Evolutionary conservation across 2,113 vertebrate genomes (phyloP).

Genomic region (Turdus rufiventris): DNA sequence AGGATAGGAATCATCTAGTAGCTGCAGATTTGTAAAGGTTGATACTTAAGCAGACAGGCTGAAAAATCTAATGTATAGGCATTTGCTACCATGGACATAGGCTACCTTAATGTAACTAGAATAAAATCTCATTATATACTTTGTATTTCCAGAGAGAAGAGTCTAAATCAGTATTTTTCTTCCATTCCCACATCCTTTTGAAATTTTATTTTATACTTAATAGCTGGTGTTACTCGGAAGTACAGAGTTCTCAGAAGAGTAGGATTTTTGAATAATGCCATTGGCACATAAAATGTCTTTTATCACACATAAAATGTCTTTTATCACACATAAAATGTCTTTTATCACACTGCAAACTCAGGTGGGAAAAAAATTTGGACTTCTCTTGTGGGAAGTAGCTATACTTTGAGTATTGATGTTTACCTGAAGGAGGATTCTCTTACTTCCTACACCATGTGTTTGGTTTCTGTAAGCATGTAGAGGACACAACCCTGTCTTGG

Average conservation of each 20-base stretch:
- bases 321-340: not conserved
- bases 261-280: not conserved
- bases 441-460: not conserved
- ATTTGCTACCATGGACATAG: not conserved
- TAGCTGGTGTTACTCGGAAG: not conserved
- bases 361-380: not conserved
- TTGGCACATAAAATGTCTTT: not conserved
- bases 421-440: not conserved
- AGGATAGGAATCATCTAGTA: not conserved
- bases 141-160: not conserved
- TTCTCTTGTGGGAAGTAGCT: not conserved
- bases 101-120: not conserved
- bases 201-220: not conserved
- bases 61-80: not conserved
- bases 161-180: not conserved
- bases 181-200: fast-evolving
- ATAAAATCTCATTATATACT: not conserved
- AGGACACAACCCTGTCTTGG: not conserved
- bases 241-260: not conserved
- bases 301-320: too few species aligned
- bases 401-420: not conserved
- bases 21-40: not conserved
- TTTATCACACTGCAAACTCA: not conserved
- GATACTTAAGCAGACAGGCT: not conserved
- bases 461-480: not conserved